Base-by-base conservation (phyloP, 2,113 vertebrate genomes). In the Progne subis region DNA sequence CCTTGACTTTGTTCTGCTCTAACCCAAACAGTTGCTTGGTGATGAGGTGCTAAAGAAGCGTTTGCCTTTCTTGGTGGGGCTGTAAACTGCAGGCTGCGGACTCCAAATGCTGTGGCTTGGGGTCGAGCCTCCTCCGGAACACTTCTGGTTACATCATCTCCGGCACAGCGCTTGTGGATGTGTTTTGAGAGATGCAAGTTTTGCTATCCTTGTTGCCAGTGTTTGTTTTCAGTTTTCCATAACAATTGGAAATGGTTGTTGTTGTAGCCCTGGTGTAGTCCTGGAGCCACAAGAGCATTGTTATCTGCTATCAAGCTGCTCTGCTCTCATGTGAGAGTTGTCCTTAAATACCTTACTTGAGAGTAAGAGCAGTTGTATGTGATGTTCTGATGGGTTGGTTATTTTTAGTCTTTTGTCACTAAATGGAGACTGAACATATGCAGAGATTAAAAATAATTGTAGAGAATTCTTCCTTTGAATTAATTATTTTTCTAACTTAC, bases 81-180 rank as follows among this genome's bases (percentile, higher is more conserved):
- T 24, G 1, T 44, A 25, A 57, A 11, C 29, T 59, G 65, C 23
- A 26, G 43, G 21, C 56, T 88, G 53, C 57, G 34, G 68, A 14
- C 69, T 85, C 18, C 29, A 17, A 47, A 18, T 0, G 2, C 52
- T 16, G 57, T 39, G 57, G 5, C 8, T 39, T 24, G 52, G 39
- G 63, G 3, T 8, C 2, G 24, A 26, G 44, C 44, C 44, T 72
- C 2, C 52, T 79, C 26, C 6, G 15, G 39, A 75, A 3, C 52
- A 2, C 34, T 63, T 29, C 53, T 12, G 46, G 1, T 44, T 17
- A 7, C 9, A 20, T 64, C 64, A 50, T 3, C 83, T 49, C 2
- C 37, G 24, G 60, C 57, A 0, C 1, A 18, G 50, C 0, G 3
- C 41, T 16, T 8, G 69, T 3, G 39, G n/a, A 19, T 34, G 19